Conservation (phyloP, 2,113 vertebrate species). For the Corvus moneduloides region DNA sequence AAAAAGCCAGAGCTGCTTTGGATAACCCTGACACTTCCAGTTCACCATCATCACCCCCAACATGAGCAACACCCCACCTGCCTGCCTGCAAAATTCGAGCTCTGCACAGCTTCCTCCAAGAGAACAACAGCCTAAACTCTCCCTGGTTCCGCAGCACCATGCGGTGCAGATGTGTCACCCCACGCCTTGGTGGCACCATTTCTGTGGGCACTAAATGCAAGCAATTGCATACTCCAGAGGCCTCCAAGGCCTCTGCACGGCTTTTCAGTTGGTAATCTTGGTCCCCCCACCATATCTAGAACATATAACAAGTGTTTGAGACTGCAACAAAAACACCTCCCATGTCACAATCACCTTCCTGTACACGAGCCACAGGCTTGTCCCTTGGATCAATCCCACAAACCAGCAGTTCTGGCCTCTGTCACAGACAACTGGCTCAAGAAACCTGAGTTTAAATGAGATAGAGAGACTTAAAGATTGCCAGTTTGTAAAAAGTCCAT, state of each 20-base stretch:
- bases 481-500: background rate
- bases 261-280: background rate
- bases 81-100: background rate
- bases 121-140: background rate
- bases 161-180: accelerated
- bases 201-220: background rate
- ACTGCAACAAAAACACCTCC: background rate
- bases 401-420: background rate
- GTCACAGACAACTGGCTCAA: background rate
- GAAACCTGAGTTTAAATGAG: background rate
- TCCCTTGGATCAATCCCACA: background rate
- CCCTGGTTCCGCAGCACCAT: accelerated
- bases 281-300: background rate
- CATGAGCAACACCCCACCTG: background rate
- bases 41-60: background rate
- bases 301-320: background rate
- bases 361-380: accelerated
- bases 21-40: background rate
- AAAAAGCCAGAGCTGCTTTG: background rate
- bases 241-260: accelerated
- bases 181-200: accelerated
- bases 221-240: background rate
- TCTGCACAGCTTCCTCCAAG: background rate
- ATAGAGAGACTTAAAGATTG: background rate
- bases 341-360: background rate